These are phyloP conservation scores for Drosophila mettleri DNA, from an alignment of 2,888 invertebrate genomes.

Conservation along the genomic window DNA sequence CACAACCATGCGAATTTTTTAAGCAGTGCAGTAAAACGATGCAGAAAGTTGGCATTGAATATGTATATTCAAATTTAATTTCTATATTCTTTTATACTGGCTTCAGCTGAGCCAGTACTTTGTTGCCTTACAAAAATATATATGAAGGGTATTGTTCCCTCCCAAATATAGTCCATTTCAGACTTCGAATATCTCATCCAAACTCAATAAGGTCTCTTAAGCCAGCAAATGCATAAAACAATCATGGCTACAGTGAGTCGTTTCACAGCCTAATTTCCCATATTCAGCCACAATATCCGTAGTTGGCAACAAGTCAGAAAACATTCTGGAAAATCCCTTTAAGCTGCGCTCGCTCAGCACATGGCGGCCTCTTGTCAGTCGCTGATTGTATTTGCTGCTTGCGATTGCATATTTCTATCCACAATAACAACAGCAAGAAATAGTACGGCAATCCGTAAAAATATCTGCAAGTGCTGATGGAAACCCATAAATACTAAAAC, in stretches of 20 bases:
- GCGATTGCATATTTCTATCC: conserved; percentile 58
- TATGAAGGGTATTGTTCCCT: background rate
- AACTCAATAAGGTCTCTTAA: background rate
- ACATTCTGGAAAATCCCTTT: conserved; percentile 11
- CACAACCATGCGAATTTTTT: conserved; percentile 19
- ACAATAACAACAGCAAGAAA: conserved; percentile 12
- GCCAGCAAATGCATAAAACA: conserved; percentile 4
- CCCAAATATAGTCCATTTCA: background rate
- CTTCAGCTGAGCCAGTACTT: too few species aligned
- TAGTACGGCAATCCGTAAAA: conserved; percentile 26
- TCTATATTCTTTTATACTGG: too few species aligned
- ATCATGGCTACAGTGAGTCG: background rate
- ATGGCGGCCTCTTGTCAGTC: conserved; percentile 33
- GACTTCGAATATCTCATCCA: background rate
- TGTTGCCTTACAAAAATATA: too few species aligned
- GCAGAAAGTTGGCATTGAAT: background rate
- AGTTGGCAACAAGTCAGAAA: conserved; percentile 15
- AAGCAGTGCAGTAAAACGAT: conserved; percentile 10
- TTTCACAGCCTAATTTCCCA: background rate
- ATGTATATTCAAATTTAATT: background rate
- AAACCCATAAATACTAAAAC: conserved; percentile 58
- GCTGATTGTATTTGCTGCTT: conserved; percentile 61
- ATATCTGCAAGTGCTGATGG: conserved; percentile 58
- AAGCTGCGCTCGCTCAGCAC: conserved; percentile 9
- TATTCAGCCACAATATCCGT: background rate